Evolutionary conservation across 1,140 invertebrate species (phyloP), one percentile per base, ranked within the genome.

Genomic region (Drosophila burlai): DNA sequence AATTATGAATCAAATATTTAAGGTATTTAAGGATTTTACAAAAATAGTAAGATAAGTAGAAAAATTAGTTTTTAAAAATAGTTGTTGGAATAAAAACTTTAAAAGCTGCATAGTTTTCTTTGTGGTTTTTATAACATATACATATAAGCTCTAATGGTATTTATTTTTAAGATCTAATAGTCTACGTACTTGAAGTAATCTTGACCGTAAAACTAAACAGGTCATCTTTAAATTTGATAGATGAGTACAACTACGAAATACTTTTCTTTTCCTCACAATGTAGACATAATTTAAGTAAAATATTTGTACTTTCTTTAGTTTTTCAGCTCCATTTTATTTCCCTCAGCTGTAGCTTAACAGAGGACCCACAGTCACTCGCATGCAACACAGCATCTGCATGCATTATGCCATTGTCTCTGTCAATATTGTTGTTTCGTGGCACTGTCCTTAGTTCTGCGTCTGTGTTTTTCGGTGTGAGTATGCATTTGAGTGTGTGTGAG

Each of bases 341-440:
- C 38, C 57, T 16, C 38, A 13, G n/a, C 13, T 65, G 57, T 65
- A 10, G 8, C 2, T 29, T 34, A n/a, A 29, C 26, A 43, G 29
- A 36, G 58, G 63, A 65, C 15, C 40, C 63, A 65, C 63, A 65
- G 63, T 65, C 58, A 65, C 61, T 61, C 64, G 55, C 45, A 82
- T 46, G 42, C 45, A 71, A 71, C 66, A 55, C 63, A 76, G 68
- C 63, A 84, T 71, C 78, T 86, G 83, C 82, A 86, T 78, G 83
- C 82, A 85, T 85, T 85, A 86, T 85, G 83, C 79, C 82, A 85
- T 85, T 85, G 82, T 85, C 83, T 85, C 64, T 86, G 83, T 86
- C 83, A 85, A 85, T 85, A 85, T 85, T 85, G 83, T 86, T 85
- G 64, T 67, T 75, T 68, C 69, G 81, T 80, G 76, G 75, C 69